phyloP scores from a whole-genome alignment of 2,113 vertebrate species.

The Canis aureus region DNA sequence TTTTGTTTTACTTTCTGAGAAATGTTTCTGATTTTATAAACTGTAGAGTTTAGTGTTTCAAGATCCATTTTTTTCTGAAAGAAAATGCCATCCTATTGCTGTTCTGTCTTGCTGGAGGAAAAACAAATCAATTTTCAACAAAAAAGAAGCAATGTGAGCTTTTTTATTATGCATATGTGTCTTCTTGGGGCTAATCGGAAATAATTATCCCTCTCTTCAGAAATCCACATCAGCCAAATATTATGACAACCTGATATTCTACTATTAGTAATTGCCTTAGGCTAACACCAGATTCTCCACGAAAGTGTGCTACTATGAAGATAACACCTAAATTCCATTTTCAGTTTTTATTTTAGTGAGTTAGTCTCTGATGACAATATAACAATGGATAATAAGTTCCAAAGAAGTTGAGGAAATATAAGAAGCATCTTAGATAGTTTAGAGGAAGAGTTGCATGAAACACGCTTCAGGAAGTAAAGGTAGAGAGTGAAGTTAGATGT shows the following conservation, averaged over 20 bases:
- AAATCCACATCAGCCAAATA: neutral
- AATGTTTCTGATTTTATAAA: slow-evolving; percentile 44
- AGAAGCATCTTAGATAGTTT: neutral
- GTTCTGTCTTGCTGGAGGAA: neutral
- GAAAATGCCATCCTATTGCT: neutral
- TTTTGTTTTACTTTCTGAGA: neutral
- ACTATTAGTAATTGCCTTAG: neutral
- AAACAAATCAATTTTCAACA: neutral
- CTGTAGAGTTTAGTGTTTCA: neutral
- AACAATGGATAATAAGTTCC: neutral
- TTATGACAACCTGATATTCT: neutral
- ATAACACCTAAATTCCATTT: neutral
- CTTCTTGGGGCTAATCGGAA: neutral
- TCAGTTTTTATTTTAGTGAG: neutral
- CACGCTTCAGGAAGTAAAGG: neutral
- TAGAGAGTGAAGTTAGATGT: neutral
- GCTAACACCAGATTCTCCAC: neutral
- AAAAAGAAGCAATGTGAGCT: neutral
- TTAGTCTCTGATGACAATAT: neutral
- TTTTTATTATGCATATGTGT: neutral
- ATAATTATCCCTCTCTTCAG: neutral
- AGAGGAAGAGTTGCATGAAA: neutral
- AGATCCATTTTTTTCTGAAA: neutral
- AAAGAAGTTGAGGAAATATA: neutral
- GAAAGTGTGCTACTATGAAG: neutral